Evolutionary conservation across 2,888 invertebrate genomes (phyloP).

Genomic region (Drosophila mayaguana): DNA sequence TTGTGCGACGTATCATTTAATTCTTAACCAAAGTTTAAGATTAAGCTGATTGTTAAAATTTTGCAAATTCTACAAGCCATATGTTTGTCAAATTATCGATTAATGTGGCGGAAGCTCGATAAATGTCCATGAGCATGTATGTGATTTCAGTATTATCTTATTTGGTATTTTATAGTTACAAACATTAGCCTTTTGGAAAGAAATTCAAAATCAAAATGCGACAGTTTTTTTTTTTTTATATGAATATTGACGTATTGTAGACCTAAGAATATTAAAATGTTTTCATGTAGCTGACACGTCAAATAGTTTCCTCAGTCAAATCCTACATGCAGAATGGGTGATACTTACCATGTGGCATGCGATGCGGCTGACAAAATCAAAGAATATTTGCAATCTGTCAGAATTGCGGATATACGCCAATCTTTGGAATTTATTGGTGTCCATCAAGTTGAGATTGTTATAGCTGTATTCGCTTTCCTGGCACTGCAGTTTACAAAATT

Average conservation of each 20-base stretch:
- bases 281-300: constrained; percentile 26
- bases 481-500: constrained; percentile 69
- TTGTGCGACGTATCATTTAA: constrained; percentile 79
- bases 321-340: constrained; percentile 48
- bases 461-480: constrained; percentile 48
- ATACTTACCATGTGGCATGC: neutral
- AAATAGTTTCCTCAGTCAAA: constrained; percentile 31
- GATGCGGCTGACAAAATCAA: constrained; percentile 9
- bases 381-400: constrained; percentile 36
- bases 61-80: constrained; percentile 6
- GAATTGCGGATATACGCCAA: constrained; percentile 55
- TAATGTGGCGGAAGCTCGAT: constrained; percentile 1
- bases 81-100: constrained; percentile 14
- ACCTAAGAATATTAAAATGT: constrained; percentile 25
- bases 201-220: constrained; percentile 4
- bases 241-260: neutral
- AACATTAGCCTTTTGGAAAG: constrained; percentile 1
- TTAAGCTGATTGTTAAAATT: neutral
- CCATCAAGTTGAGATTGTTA: constrained; percentile 48
- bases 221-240: constrained; percentile 6
- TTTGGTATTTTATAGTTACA: constrained; percentile 18
- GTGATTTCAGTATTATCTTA: constrained; percentile 21
- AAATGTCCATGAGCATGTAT: neutral
- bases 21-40: neutral
- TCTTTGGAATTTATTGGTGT: constrained; percentile 60